Conservation (phyloP, 2,113 vertebrate species). For the Scatophagus argus region DNA sequence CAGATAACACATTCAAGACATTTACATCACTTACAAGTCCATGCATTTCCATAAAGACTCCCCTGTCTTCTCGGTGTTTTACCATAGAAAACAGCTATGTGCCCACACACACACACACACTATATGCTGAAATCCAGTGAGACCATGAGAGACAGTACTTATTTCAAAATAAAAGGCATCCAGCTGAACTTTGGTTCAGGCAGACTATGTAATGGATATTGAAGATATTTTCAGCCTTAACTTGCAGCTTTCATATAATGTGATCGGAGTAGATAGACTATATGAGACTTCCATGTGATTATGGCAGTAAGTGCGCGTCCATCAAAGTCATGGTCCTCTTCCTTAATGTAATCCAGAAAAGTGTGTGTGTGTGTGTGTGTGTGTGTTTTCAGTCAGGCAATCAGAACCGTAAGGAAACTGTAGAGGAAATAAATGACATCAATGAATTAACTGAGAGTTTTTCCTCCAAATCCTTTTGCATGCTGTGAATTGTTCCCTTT, state of each 20-base stretch:
- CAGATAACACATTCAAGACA: constrained; percentile 57
- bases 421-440: background rate
- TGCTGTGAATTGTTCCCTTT: background rate
- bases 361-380: background rate
- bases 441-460: too few relatives aligned
- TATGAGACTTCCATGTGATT: background rate
- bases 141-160: background rate
- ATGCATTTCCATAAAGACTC: constrained; percentile 51
- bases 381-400: background rate
- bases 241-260: constrained; percentile 5
- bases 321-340: constrained; percentile 17
- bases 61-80: constrained; percentile 35
- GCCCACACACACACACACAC: background rate
- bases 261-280: background rate
- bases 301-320: constrained; percentile 8
- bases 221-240: constrained; percentile 7
- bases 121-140: constrained; percentile 11
- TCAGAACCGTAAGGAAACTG: too few relatives aligned
- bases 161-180: background rate
- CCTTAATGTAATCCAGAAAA: constrained; percentile 28
- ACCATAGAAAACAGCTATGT: constrained; percentile 29
- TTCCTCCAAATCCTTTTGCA: background rate
- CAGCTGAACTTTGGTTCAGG: background rate
- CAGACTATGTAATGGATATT: background rate
- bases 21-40: constrained; percentile 50